Evolutionary conservation across 2,888 invertebrate species (phyloP).

Genomic region (Drosophila meridionalis): DNA sequence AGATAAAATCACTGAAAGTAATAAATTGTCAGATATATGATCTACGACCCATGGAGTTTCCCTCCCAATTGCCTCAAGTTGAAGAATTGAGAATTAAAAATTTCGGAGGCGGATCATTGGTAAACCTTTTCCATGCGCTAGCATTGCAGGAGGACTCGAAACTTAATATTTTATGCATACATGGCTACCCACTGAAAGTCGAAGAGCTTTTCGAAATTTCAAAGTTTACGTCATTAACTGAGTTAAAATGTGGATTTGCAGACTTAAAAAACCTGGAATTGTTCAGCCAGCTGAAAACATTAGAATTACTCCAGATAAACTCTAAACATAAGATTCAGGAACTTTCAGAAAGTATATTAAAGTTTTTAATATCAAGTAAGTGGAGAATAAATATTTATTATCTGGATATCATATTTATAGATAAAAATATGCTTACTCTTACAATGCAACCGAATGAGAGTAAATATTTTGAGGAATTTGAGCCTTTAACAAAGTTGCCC

Average conservation of each 20-base stretch:
- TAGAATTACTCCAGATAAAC: neutral
- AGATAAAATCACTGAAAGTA: neutral
- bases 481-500: neutral
- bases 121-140: neutral
- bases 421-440: neutral
- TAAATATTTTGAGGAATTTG: neutral
- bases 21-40: neutral
- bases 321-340: neutral
- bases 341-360: neutral
- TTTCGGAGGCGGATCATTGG: neutral
- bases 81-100: neutral
- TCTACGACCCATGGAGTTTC: neutral
- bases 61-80: neutral
- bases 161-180: neutral
- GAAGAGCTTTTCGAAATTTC: neutral
- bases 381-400: neutral
- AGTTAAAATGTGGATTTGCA: neutral
- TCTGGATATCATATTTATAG: neutral
- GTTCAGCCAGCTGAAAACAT: neutral
- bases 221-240: neutral
- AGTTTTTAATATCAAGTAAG: neutral
- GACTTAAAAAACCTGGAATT: neutral
- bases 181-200: neutral
- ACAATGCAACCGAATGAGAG: neutral
- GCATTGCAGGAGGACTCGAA: constrained; percentile 1